Percentiles rank a stretch among this genome's conserved stretches.
Evolutionary conservation across 2,113 vertebrate genomes (phyloP).

Genomic region (Zonotrichia leucophrys): DNA sequence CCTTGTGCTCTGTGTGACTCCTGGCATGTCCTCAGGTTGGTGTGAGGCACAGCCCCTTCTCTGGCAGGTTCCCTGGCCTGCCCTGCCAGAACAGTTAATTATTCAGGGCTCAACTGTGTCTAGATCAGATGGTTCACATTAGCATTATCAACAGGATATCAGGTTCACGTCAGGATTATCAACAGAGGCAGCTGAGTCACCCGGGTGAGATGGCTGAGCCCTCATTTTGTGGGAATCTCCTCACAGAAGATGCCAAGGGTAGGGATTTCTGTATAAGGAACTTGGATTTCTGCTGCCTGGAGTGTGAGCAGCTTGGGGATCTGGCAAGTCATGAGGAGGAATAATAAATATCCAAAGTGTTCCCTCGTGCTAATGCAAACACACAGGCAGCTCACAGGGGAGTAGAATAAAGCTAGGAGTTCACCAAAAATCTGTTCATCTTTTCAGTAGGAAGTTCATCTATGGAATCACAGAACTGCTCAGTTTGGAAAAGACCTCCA

Average conservation of each 20-base stretch:
- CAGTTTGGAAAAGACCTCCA: not conserved
- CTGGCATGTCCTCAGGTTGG: not conserved
- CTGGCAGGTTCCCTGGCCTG: not conserved
- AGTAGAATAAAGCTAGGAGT: not conserved
- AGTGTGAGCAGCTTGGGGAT: not conserved
- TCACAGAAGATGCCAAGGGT: not conserved
- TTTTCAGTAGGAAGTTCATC: not conserved
- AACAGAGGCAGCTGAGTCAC: not conserved
- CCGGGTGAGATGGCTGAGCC: not conserved
- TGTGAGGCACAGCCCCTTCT: not conserved
- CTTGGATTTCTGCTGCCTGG: not conserved
- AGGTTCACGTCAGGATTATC: not conserved
- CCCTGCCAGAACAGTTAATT: slow-evolving; percentile 10
- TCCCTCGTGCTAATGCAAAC: not conserved
- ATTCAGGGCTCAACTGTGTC: not conserved
- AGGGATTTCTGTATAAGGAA: not conserved
- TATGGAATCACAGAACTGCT: not conserved
- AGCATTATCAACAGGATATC: not conserved
- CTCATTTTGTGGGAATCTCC: not conserved
- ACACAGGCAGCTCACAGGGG: not conserved
- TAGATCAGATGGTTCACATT: not conserved
- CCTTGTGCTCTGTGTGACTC: not conserved
- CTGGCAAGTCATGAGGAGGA: not conserved
- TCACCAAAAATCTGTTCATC: not conserved
- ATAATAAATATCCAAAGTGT: not conserved